Conservation (phyloP, 2,113 vertebrate genomes). For the Bettongia penicillata region DNA sequence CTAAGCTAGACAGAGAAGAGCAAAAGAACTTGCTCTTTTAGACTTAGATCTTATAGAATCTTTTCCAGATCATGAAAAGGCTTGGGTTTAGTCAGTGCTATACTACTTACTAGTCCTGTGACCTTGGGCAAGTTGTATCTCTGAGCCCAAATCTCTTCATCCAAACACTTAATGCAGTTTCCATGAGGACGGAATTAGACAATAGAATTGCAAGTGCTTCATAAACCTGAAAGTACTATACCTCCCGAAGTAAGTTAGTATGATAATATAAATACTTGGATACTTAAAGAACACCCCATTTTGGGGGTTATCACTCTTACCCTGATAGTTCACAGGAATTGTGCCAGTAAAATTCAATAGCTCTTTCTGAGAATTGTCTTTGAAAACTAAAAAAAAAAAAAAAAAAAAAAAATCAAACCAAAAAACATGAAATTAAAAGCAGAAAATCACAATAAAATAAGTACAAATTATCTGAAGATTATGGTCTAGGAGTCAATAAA, state of each 20-base stretch:
- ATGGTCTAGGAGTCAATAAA: neutral
- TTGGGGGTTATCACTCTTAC: constrained; percentile 81
- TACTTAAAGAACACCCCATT: constrained; percentile 45
- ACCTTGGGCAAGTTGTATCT: neutral
- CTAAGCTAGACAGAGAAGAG: neutral
- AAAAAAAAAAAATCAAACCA: no score
- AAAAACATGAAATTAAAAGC: constrained; percentile 32
- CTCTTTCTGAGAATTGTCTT: constrained; percentile 93
- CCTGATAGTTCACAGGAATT: constrained; percentile 91
- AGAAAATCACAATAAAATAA: neutral
- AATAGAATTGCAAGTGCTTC: constrained; percentile 20
- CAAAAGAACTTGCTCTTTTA: neutral
- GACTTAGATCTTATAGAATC: neutral
- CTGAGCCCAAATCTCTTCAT: neutral
- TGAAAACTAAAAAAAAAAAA: constrained; percentile 93
- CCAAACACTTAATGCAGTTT: neutral
- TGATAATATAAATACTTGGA: constrained; percentile 1
- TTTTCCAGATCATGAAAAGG: neutral
- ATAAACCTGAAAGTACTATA: constrained; percentile 21
- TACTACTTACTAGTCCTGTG: neutral
- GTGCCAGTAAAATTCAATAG: constrained; percentile 93
- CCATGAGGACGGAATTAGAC: neutral
- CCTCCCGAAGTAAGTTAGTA: constrained; percentile 7
- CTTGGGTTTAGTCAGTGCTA: neutral
- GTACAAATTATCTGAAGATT: neutral